These are phyloP conservation scores for Muscicapa adusta DNA, from an alignment of 2,113 vertebrate genomes.

Conservation along the genomic window DNA sequence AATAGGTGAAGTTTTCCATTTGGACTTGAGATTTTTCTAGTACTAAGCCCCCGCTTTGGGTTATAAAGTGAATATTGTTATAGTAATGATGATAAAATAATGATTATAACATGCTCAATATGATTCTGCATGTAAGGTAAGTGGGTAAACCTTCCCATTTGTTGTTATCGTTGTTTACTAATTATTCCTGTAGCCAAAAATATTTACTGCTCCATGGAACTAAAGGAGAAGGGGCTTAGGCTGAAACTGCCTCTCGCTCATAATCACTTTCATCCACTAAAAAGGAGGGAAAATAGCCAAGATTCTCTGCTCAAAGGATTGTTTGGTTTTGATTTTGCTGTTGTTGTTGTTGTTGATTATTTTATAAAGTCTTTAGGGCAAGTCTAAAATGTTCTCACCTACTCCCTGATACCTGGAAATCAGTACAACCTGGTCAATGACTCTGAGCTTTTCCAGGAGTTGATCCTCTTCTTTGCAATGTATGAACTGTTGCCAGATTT, in stretches of 20 bases:
- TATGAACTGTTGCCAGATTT: neutral
- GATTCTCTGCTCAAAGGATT: neutral
- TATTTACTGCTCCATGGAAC: neutral
- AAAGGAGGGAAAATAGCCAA: constrained; percentile 6
- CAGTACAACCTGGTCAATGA: neutral
- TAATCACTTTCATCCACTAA: neutral
- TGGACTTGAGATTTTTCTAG: neutral
- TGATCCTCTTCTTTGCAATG: neutral
- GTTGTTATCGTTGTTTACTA: neutral
- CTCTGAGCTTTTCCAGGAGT: neutral
- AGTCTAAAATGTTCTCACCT: neutral
- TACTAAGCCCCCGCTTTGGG: neutral
- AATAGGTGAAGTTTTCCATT: neutral
- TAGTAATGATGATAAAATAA: neutral
- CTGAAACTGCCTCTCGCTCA: neutral
- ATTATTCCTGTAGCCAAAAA: neutral
- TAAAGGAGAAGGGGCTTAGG: neutral
- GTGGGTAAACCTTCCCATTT: neutral
- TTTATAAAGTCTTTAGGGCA: neutral
- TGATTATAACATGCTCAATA: neutral
- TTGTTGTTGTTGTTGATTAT: neutral
- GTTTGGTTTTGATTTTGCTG: neutral
- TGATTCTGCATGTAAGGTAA: neutral
- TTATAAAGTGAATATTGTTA: neutral
- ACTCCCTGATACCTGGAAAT: neutral